Conservation (phyloP, 23 tunicate species). For the Trididemnum nubilum region DNA sequence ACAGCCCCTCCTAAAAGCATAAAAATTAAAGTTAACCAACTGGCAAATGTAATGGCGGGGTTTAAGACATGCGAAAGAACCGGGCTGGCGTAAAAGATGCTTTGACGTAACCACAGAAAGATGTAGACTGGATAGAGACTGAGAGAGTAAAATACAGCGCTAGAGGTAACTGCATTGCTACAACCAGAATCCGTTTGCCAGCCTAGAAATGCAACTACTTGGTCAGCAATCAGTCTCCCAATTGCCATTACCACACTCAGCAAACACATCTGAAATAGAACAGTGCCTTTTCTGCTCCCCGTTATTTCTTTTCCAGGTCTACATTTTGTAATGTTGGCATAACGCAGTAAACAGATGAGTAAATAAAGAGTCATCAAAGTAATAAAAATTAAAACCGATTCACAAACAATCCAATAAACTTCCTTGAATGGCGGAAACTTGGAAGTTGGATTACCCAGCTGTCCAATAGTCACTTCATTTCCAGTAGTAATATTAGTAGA, state of each 20-base stretch:
- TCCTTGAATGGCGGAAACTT: constrained; percentile 37
- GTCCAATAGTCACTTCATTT: too few relatives aligned
- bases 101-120: constrained; percentile 90
- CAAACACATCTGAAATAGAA: constrained; percentile 61
- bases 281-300: constrained; percentile 68
- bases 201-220: constrained; percentile 66
- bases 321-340: constrained; percentile 58
- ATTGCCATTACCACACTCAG: constrained; percentile 69
- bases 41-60: constrained; percentile 63
- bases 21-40: constrained; percentile 69
- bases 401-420: constrained; percentile 70
- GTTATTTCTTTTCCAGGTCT: constrained; percentile 75
- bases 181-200: constrained; percentile 56
- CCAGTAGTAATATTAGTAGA: too few relatives aligned
- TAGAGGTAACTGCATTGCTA: constrained; percentile 49
- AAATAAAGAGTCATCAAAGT: constrained; percentile 61
- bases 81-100: constrained; percentile 90
- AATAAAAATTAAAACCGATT: constrained; percentile 30
- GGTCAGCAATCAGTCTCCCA: constrained; percentile 58
- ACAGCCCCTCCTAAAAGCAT: constrained; percentile 66
- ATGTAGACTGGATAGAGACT: constrained; percentile 80
- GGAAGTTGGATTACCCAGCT: too few relatives aligned
- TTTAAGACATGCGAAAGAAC: constrained; percentile 81
- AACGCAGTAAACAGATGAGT: constrained; percentile 59
- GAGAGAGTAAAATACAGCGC: constrained; percentile 84